Conservation (phyloP, 2,888 invertebrate species). For the Notodonta ziczac region DNA sequence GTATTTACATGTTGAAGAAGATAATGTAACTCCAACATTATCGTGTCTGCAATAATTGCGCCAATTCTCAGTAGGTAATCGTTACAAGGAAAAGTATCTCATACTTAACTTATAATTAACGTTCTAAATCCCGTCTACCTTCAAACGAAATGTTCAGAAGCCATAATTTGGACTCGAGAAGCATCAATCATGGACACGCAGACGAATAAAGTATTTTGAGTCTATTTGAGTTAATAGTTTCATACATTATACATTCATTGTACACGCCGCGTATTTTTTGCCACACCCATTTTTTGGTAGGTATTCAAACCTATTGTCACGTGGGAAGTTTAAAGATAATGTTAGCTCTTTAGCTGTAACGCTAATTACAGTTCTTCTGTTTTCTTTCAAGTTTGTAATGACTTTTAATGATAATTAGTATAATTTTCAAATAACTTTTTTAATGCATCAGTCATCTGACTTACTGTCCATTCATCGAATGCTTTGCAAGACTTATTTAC, state of each 20-base stretch:
- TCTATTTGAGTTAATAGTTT: not conserved
- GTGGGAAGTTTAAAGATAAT: not conserved
- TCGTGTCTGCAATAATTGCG: not conserved
- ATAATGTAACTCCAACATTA: not conserved
- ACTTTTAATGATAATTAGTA: too few species aligned
- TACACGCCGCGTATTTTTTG: too few species aligned
- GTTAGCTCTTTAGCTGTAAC: too few species aligned
- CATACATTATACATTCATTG: too few species aligned
- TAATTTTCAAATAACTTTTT: too few species aligned
- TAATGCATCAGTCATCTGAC: too few species aligned
- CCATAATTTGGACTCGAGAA: not conserved
- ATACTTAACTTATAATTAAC: not conserved
- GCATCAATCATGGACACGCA: not conserved
- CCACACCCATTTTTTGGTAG: not conserved
- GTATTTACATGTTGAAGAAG: not conserved
- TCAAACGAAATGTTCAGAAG: not conserved
- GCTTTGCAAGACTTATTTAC: too few species aligned
- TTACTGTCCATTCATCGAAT: too few species aligned
- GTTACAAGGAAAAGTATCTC: not conserved
- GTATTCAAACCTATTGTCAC: not conserved
- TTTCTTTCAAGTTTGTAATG: too few species aligned
- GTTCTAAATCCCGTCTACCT: not conserved
- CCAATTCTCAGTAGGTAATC: not conserved
- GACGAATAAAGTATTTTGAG: not conserved
- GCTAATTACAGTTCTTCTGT: too few species aligned